These are phyloP conservation scores for Sterna hirundo DNA, from an alignment of 2,113 vertebrate genomes.

Conservation along the genomic window DNA sequence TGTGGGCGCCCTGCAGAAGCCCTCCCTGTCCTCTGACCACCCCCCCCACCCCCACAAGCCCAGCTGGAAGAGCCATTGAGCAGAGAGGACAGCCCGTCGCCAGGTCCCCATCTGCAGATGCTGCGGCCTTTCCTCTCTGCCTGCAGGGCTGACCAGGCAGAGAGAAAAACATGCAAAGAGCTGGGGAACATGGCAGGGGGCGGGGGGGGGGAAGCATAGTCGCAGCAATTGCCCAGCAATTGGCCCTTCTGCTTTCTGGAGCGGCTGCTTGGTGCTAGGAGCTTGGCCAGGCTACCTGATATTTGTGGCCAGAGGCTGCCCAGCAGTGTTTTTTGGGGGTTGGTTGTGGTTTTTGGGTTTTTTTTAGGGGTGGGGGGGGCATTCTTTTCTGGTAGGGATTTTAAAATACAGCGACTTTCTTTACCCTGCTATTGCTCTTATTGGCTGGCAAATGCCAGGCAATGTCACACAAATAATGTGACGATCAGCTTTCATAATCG, in stretches of 20 bases:
- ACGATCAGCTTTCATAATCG: neutral
- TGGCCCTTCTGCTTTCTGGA: neutral
- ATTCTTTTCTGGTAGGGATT: neutral
- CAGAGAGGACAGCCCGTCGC: rapidly evolving
- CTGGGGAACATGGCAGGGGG: neutral
- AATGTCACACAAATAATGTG: neutral
- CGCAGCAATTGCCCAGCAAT: neutral
- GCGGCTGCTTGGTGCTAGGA: neutral
- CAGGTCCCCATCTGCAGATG: neutral
- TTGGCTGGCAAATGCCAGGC: neutral
- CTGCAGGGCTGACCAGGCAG: neutral
- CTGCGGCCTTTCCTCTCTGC: neutral
- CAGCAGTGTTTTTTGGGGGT: neutral
- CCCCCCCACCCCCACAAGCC: no score
- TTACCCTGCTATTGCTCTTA: neutral
- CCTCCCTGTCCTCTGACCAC: neutral
- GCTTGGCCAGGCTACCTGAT: neutral
- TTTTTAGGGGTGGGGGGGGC: no score
- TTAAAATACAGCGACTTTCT: neutral
- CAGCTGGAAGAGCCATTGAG: rapidly evolving
- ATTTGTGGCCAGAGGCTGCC: neutral
- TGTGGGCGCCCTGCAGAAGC: rapidly evolving
- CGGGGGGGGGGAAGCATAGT: neutral
- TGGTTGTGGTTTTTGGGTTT: neutral
- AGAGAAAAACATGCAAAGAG: neutral